A percentile compares a stretch with the other conserved stretches of the same genome.
These are phyloP conservation scores for Drosophila tsacasi DNA, from an alignment of 1,140 invertebrate genomes.

Conservation along the genomic window DNA sequence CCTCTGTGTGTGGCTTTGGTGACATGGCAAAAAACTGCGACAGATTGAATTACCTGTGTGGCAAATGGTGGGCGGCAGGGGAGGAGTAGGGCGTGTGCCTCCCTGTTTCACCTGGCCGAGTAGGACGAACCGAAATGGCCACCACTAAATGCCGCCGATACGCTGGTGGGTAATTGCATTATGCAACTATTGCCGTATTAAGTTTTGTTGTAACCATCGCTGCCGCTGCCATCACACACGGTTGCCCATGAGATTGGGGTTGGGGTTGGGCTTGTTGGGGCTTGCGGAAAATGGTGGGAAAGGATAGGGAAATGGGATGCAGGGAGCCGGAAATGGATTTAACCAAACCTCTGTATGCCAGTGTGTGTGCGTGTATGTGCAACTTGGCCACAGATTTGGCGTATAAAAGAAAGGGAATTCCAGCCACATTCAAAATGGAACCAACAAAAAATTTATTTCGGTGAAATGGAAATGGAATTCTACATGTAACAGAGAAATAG, in stretches of 20 bases:
- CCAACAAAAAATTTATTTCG: constrained; percentile 10
- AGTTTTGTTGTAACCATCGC: constrained; percentile 73
- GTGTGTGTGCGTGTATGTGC: constrained; percentile 24
- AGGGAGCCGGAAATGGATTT: constrained; percentile 74
- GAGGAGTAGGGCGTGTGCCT: background rate
- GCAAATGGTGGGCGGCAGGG: constrained; percentile 4
- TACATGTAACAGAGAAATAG: constrained; percentile 3
- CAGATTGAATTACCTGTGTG: constrained; percentile 79
- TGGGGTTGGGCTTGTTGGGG: background rate
- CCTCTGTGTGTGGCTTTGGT: constrained; percentile 24
- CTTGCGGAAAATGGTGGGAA: background rate
- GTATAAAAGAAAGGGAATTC: constrained; percentile 40
- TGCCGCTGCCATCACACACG: constrained; percentile 27
- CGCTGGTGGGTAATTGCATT: constrained; percentile 79
- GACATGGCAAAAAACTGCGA: constrained; percentile 66
- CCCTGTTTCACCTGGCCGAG: constrained; percentile 44
- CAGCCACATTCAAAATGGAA: constrained; percentile 33
- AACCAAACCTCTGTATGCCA: constrained; percentile 40
- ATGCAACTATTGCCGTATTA: constrained; percentile 81
- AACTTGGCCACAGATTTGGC: constrained; percentile 67
- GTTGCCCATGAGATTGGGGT: constrained; percentile 27
- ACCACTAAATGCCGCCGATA: constrained; percentile 65
- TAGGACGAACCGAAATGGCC: constrained; percentile 41
- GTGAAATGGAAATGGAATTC: constrained; percentile 51
- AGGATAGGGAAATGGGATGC: constrained; percentile 1